Percentiles rank a stretch among this genome's conserved stretches.
Evolutionary conservation across 2,113 vertebrate genomes (phyloP).

Genomic region (Gasterosteus aculeatus): DNA sequence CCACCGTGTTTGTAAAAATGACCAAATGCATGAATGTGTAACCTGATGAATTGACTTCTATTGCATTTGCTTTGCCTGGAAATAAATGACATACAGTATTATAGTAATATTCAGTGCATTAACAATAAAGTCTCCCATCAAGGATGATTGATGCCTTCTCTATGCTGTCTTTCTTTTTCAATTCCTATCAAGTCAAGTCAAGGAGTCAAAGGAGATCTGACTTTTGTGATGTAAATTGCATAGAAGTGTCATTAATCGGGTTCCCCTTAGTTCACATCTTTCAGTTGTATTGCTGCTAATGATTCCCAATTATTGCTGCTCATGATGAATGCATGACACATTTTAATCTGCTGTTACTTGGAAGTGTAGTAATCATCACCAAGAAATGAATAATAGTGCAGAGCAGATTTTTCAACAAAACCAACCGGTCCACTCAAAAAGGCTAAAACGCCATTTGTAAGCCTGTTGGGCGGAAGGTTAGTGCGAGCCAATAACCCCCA

Average conservation of each 20-base stretch:
- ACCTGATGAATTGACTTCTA: background rate
- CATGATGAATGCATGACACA: background rate
- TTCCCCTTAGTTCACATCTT: slow-evolving; percentile 10
- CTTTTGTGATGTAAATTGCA: slow-evolving; percentile 20
- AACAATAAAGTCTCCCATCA: slow-evolving; percentile 23
- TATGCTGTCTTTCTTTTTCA: slow-evolving; percentile 20
- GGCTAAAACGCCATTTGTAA: slow-evolving; percentile 9
- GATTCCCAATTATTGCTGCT: background rate
- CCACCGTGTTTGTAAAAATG: background rate
- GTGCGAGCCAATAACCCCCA: background rate
- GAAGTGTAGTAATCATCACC: background rate
- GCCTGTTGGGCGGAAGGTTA: background rate
- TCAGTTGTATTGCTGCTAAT: background rate
- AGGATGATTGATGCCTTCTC: slow-evolving; percentile 23
- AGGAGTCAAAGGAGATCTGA: background rate
- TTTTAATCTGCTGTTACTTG: background rate
- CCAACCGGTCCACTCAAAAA: background rate
- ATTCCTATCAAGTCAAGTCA: background rate
- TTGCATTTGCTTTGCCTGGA: slow-evolving; percentile 8
- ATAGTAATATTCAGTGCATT: slow-evolving; percentile 49
- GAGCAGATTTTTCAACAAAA: background rate
- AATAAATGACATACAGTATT: slow-evolving; percentile 26
- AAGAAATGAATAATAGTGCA: background rate
- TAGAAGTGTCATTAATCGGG: slow-evolving; percentile 3
- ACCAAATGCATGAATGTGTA: slow-evolving; percentile 14